These are phyloP conservation scores for Pampus argenteus DNA, from an alignment of 2,797 vertebrate species.

Conservation along the genomic window DNA sequence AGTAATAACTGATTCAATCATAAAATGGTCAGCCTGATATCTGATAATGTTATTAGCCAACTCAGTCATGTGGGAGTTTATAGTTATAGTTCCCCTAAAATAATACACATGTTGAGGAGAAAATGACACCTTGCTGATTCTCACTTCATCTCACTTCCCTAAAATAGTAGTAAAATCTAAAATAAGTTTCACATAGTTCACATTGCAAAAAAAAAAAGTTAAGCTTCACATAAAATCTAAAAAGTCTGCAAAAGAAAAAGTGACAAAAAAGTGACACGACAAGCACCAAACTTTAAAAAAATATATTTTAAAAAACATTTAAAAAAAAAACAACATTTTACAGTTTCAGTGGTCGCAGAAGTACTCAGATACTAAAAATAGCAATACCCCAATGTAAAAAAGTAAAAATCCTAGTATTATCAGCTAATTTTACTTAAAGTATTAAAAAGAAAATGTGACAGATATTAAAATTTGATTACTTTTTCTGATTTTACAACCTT, in stretches of 20 bases:
- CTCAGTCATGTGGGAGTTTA: background rate
- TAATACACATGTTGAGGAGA: conserved; percentile 1
- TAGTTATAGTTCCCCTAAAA: background rate
- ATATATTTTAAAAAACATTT: background rate
- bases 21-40: background rate
- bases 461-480: background rate
- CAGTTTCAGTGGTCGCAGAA: too few species aligned
- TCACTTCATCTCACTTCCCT: conserved; percentile 22
- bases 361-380: too few species aligned
- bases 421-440: too few species aligned
- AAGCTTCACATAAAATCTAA: background rate
- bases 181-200: background rate
- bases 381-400: too few species aligned
- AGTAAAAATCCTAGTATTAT: too few species aligned
- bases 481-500: background rate
- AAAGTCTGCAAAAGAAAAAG: background rate
- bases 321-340: too few species aligned
- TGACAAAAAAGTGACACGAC: too few species aligned
- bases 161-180: background rate
- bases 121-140: background rate
- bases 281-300: background rate
- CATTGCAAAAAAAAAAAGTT: background rate
- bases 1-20: conserved; percentile 20
- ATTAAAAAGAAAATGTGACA: too few species aligned
- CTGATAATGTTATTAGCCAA: background rate